Percentiles rank a stretch among this genome's conserved stretches.
Evolutionary conservation across 2,888 invertebrate species (phyloP).

Genomic region (Danaus chrysippus): DNA sequence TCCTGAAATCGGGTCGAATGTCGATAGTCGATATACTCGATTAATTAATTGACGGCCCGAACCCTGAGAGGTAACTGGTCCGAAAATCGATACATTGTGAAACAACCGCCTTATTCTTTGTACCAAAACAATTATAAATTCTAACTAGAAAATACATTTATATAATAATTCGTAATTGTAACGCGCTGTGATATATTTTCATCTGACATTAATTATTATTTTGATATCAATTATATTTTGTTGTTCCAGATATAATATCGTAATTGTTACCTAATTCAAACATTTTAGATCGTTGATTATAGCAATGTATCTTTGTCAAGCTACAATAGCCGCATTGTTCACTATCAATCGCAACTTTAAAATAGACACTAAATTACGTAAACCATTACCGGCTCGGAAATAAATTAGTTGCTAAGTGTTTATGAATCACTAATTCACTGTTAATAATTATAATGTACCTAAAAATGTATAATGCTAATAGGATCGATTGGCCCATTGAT

Average conservation of each 20-base stretch:
- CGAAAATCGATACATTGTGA: slow-evolving; percentile 66
- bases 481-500: too few species aligned
- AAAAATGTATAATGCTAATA: slow-evolving; percentile 3
- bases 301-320: slow-evolving; percentile 71
- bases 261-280: slow-evolving; percentile 61
- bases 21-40: slow-evolving; percentile 78
- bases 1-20: slow-evolving; percentile 78
- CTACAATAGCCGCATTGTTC: slow-evolving; percentile 69
- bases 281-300: slow-evolving; percentile 64
- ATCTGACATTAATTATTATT: slow-evolving; percentile 4
- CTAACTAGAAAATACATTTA: background rate
- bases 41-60: slow-evolving; percentile 76
- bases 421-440: slow-evolving; percentile 62
- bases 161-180: slow-evolving; percentile 3
- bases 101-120: slow-evolving; percentile 39
- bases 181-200: background rate
- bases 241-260: slow-evolving; percentile 14
- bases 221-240: slow-evolving; percentile 15
- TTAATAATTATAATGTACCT: slow-evolving; percentile 21
- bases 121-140: slow-evolving; percentile 29
- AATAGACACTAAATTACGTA: slow-evolving; percentile 71
- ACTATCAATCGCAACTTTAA: slow-evolving; percentile 67
- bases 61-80: slow-evolving; percentile 69
- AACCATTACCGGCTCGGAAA: slow-evolving; percentile 58
- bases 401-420: slow-evolving; percentile 66